Evolutionary conservation across 2,797 vertebrate genomes (phyloP).

Genomic region (Pterois miles): DNA sequence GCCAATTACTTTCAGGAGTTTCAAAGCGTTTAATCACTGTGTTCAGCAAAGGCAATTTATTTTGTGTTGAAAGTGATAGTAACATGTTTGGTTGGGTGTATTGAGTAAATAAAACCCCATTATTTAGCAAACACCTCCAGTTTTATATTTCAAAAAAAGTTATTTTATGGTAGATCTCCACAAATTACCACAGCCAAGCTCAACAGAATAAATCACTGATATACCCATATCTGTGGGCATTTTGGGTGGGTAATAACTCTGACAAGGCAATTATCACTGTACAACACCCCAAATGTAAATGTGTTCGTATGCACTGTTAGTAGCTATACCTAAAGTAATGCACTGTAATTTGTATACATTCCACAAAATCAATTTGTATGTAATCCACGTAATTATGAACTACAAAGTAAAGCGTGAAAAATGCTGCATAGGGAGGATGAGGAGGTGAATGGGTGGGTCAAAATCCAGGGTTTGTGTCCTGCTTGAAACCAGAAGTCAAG

Average conservation of each 20-base stretch:
- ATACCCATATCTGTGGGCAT: neutral
- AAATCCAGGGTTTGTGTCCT: too few relatives aligned
- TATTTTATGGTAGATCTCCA: neutral
- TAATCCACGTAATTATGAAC: too few relatives aligned
- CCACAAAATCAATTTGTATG: too few relatives aligned
- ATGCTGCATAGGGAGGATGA: too few relatives aligned
- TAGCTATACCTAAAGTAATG: too few relatives aligned
- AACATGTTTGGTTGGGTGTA: neutral
- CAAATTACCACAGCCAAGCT: neutral
- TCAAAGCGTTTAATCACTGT: conserved; percentile 22
- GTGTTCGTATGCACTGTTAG: neutral
- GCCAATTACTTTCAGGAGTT: conserved; percentile 23
- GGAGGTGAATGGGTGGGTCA: too few relatives aligned
- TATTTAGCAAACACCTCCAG: neutral
- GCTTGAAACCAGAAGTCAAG: too few relatives aligned
- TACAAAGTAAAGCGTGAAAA: too few relatives aligned
- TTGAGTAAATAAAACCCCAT: conserved; percentile 12
- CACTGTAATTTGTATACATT: too few relatives aligned
- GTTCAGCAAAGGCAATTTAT: conserved; percentile 26
- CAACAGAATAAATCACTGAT: neutral
- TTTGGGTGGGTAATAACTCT: neutral
- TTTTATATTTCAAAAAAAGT: too few relatives aligned
- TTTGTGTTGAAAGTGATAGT: conserved; percentile 13
- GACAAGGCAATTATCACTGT: neutral
- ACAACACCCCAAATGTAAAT: neutral